Evolutionary conservation across 2,113 vertebrate species (phyloP).

Genomic region (Lycaon pictus): DNA sequence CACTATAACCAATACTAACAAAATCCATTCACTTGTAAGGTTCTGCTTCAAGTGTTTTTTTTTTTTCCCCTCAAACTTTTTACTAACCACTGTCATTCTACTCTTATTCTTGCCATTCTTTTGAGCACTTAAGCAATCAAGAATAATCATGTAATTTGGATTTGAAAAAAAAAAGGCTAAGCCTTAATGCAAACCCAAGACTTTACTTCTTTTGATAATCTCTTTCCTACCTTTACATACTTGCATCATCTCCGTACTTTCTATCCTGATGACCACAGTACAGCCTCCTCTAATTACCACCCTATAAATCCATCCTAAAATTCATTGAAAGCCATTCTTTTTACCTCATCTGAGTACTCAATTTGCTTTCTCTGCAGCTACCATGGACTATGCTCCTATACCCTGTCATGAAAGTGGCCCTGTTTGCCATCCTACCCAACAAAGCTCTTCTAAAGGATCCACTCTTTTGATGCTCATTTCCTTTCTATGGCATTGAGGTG

Average conservation of each 20-base stretch:
- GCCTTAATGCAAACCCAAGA: neutral
- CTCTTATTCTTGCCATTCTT: neutral
- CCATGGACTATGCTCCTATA: neutral
- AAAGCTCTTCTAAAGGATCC: neutral
- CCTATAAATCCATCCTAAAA: neutral
- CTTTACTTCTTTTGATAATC: neutral
- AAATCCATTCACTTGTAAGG: neutral
- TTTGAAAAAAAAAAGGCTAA: constrained; percentile 4
- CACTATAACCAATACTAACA: neutral
- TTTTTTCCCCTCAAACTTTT: neutral
- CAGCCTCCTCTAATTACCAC: neutral
- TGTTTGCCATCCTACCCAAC: neutral
- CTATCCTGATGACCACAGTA: neutral
- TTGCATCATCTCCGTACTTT: neutral
- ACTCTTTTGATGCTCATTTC: neutral
- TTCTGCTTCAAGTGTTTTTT: neutral
- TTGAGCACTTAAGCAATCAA: neutral
- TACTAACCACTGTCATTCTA: neutral
- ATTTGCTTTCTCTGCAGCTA: neutral
- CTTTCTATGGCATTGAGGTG: neutral
- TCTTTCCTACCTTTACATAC: neutral
- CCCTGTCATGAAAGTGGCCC: neutral
- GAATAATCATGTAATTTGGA: neutral
- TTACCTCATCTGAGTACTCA: neutral
- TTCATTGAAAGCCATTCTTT: constrained; percentile 11